Conservation (phyloP, 2,888 invertebrate genomes). For the Ischnus inquisitorius region DNA sequence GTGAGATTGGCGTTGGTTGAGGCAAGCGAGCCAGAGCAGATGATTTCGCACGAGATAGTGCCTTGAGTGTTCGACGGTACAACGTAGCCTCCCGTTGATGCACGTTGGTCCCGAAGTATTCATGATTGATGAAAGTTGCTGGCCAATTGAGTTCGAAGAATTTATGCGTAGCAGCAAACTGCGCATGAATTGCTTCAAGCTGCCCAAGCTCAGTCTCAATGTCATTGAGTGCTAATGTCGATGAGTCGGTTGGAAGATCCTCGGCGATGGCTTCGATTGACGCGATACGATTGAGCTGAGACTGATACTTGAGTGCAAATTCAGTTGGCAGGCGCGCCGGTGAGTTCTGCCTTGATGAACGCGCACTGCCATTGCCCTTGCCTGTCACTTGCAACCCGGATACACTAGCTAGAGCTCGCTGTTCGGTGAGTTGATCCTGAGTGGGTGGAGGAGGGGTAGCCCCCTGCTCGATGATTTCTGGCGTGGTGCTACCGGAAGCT, state of each 20-base stretch:
- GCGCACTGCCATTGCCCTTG: not conserved
- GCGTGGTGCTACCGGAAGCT: not conserved
- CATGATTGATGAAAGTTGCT: not conserved
- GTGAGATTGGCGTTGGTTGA: not conserved
- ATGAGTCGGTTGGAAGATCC: not conserved
- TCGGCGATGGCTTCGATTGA: not conserved
- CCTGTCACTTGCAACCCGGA: not conserved
- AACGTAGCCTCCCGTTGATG: not conserved
- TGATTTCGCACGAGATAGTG: not conserved
- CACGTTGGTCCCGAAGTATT: not conserved
- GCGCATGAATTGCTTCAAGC: not conserved
- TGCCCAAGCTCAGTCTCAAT: not conserved
- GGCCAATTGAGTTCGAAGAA: constrained; percentile 31
- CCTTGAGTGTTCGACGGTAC: not conserved
- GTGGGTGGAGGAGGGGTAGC: not conserved
- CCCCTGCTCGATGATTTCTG: not conserved
- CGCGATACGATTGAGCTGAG: not conserved
- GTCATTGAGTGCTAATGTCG: not conserved
- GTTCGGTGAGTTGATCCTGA: too few relatives aligned
- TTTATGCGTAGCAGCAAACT: not conserved
- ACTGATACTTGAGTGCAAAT: not conserved
- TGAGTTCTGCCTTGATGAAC: constrained; percentile 9
- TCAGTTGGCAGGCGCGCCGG: not conserved
- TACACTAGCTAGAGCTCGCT: too few relatives aligned
- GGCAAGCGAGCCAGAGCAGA: not conserved